Evolutionary conservation across 2,888 invertebrate species (phyloP), one percentile per base, ranked within the genome.

Genomic region (Ophonus ardosiacus): DNA sequence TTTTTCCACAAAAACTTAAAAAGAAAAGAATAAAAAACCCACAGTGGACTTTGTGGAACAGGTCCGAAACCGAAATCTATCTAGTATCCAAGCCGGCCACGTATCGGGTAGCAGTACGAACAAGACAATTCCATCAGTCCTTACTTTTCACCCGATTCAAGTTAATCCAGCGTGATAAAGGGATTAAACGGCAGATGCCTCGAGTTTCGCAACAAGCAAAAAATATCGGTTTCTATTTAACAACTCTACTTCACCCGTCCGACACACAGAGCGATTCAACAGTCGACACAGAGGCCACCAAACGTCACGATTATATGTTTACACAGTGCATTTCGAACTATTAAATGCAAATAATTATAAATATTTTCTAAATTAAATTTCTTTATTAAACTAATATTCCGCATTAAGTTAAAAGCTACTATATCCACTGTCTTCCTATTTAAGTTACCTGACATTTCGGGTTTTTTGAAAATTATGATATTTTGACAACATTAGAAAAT

Each of bases 161-260:
- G 85, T 85, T 85, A 85, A 85, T 85, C 85, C 85, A 85, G 38
- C 85, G 85, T 85, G 85, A 79, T 85, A 85, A 85, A 85, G 85
- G 85, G 85, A 85, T 85, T 85, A 85, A 80, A 80, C 17, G 79
- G 71, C 85, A 85, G 85, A 85, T 85, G 85, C 80, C 85, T 51
- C 40, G 6, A 61, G 74, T 83, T 85, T 85, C 85, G 85, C 85
- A 85, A 85, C 85, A 85, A 63, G 57, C 31, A 71, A 59, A 84
- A 78, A 84, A 63, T 78, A 78, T 84, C 84, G 84, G 61, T 84
- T 84, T 76, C 78, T 68, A 65, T 81, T 81, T 81, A 81, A 81
- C 81, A 81, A 81, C 68, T 65, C 68, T 24, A 81, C 81, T 81
- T 61, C 40, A 61, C 61, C 61, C 10, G n/a, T 80, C 17, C 38